Conservation (phyloP, 2,113 vertebrate genomes). For the Tetrao urogallus region DNA sequence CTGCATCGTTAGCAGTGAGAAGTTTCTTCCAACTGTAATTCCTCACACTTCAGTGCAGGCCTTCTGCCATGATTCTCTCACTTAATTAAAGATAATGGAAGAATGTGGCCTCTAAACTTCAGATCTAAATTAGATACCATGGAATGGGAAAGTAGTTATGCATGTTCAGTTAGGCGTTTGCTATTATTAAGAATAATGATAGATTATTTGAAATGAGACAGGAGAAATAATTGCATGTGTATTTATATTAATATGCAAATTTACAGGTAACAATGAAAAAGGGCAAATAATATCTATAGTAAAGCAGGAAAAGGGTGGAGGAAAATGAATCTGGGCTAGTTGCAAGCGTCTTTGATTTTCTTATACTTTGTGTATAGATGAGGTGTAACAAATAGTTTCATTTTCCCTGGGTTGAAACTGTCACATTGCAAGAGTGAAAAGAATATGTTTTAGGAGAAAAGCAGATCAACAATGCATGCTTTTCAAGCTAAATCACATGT, state of each 20-base stretch:
- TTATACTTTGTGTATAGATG: neutral
- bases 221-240: neutral
- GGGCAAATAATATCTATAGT: neutral
- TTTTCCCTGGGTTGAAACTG: neutral
- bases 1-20: neutral
- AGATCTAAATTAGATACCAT: neutral
- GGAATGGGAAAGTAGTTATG: neutral
- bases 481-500: neutral
- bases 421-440: neutral
- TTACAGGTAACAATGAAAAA: neutral
- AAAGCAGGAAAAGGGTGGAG: neutral
- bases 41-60: neutral
- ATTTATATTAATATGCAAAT: neutral
- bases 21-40: neutral
- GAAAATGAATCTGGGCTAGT: neutral
- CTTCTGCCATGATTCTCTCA: neutral
- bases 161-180: neutral
- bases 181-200: neutral
- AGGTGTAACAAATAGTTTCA: neutral
- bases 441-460: neutral
- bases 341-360: neutral
- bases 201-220: neutral
- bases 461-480: neutral
- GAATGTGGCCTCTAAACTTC: neutral
- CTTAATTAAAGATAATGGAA: neutral